Conservation (phyloP, 2,888 invertebrate genomes). For the Leucania comma region DNA sequence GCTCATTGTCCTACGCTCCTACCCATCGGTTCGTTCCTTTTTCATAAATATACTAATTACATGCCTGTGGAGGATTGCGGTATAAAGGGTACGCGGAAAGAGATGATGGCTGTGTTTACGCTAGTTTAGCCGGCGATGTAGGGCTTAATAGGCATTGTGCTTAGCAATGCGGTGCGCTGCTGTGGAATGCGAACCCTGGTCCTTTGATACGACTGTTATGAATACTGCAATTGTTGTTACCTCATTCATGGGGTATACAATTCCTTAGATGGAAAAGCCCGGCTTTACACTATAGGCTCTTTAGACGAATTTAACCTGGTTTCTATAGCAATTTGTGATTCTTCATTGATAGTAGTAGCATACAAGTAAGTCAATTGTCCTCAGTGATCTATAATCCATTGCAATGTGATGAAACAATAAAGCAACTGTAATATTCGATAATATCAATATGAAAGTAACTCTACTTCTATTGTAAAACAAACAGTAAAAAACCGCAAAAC, state of each 20-base stretch:
- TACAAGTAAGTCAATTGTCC: not conserved
- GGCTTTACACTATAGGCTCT: constrained; percentile 5
- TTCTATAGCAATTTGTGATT: not conserved
- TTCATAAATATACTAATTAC: constrained; percentile 70
- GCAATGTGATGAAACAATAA: constrained; percentile 7
- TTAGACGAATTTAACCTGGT: constrained; percentile 4
- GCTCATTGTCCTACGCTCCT: constrained; percentile 68
- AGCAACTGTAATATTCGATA: constrained; percentile 21
- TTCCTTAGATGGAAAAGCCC: constrained; percentile 13
- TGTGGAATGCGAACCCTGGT: constrained; percentile 48
- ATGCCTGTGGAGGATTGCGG: constrained; percentile 51
- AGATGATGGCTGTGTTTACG: constrained; percentile 48
- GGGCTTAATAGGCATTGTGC: constrained; percentile 53
- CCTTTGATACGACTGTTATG: constrained; percentile 54
- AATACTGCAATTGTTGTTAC: constrained; percentile 51
- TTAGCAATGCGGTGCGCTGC: constrained; percentile 40
- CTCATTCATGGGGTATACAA: constrained; percentile 42
- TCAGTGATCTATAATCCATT: not conserved
- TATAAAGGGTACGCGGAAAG: constrained; percentile 55
- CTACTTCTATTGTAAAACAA: constrained; percentile 21
- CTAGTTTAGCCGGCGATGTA: constrained; percentile 44
- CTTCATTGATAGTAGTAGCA: not conserved
- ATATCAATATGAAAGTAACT: constrained; percentile 4
- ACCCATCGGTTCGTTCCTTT: constrained; percentile 66
- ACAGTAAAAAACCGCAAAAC: constrained; percentile 25